phyloP scores from a whole-genome alignment of 2,888 invertebrate species.

The Colostygia pectinataria region DNA sequence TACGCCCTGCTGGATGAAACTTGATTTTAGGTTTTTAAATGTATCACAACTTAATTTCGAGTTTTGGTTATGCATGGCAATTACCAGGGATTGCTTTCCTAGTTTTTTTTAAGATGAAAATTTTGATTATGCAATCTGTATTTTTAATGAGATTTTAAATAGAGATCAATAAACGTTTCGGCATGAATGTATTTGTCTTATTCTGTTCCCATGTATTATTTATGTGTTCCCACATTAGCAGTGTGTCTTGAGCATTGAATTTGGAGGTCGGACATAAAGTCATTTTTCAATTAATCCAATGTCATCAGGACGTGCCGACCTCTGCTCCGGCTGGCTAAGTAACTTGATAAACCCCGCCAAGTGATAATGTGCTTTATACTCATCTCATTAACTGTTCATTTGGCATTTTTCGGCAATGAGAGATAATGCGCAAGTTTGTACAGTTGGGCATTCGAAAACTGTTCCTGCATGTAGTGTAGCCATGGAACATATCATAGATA shows the following conservation, averaged over 20 bases:
- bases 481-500: too few relatives aligned
- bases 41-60: conserved; percentile 65
- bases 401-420: conserved; percentile 32
- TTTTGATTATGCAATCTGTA: conserved; percentile 79
- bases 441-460: conserved; percentile 51
- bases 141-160: conserved; percentile 56
- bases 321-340: conserved; percentile 49
- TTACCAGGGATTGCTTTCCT: conserved; percentile 75
- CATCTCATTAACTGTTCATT: conserved; percentile 44
- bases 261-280: conserved; percentile 70
- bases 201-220: conserved; percentile 38
- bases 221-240: conserved; percentile 57
- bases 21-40: conserved; percentile 69
- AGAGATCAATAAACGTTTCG: conserved; percentile 68
- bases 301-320: conserved; percentile 71
- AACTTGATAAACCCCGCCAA: conserved; percentile 30
- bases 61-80: conserved; percentile 80
- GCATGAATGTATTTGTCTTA: conserved; percentile 57
- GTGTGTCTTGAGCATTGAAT: conserved; percentile 54
- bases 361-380: conserved; percentile 49
- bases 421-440: conserved; percentile 57
- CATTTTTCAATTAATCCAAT: conserved; percentile 78
- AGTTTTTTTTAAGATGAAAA: conserved; percentile 72
- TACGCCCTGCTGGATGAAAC: conserved; percentile 71
- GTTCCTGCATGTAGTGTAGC: conserved; percentile 37